These are phyloP conservation scores for Camponotus pennsylvanicus DNA, from an alignment of 1,140 invertebrate genomes.

Conservation along the genomic window DNA sequence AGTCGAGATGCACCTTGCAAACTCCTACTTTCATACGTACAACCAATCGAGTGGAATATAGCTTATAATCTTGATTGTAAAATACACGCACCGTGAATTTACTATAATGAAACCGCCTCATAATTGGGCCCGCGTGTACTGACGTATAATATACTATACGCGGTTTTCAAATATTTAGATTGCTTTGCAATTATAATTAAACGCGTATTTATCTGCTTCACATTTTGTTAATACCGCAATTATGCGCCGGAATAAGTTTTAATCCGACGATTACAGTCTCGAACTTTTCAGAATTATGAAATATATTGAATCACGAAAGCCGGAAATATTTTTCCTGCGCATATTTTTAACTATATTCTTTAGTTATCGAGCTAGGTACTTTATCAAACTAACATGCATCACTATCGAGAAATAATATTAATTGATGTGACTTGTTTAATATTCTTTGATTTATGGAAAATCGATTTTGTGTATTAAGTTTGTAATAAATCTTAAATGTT, in stretches of 20 bases:
- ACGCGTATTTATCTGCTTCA: conserved; percentile 27
- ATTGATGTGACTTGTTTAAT: conserved; percentile 36
- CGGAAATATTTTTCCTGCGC: background rate
- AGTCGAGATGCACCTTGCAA: background rate
- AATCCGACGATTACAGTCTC: background rate
- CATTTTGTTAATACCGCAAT: conserved; percentile 28
- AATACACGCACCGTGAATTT: background rate
- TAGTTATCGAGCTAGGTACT: background rate
- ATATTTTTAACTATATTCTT: background rate
- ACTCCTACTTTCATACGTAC: background rate
- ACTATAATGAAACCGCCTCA: background rate
- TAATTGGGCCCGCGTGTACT: background rate
- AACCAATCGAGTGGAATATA: conserved; percentile 5
- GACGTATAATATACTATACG: background rate
- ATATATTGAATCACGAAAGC: background rate
- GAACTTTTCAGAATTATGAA: conserved; percentile 21
- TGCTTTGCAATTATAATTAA: conserved; percentile 44
- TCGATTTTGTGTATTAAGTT: conserved; percentile 42
- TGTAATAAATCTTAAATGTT: conserved; percentile 47
- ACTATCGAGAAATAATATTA: conserved; percentile 13
- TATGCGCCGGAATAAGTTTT: conserved; percentile 29
- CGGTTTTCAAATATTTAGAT: conserved; percentile 46
- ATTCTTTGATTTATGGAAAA: conserved; percentile 52
- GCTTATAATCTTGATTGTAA: conserved; percentile 26
- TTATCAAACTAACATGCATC: background rate